Percentiles rank a stretch among this genome's conserved stretches.
phyloP scores from a whole-genome alignment of 2,113 vertebrate species.

The Pseudorasbora parva region DNA sequence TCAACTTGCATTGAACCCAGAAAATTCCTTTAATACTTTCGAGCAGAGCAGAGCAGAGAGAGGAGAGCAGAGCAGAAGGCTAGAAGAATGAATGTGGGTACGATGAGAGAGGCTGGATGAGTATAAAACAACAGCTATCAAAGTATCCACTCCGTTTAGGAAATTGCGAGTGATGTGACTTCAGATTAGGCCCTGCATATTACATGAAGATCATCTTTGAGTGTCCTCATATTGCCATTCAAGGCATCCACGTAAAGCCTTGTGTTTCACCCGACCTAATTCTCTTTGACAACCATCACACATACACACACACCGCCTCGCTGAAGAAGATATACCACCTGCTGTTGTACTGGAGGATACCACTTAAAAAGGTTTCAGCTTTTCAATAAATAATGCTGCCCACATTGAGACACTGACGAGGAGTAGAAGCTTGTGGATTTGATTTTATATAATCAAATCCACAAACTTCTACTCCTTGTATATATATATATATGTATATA shows the following conservation, averaged over 20 bases:
- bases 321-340: constrained; percentile 75
- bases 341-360: constrained; percentile 84
- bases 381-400: constrained; percentile 88
- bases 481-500: too few relatives aligned
- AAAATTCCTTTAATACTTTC: constrained; percentile 12
- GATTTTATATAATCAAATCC: too few relatives aligned
- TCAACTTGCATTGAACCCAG: not conserved
- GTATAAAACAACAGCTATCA: constrained; percentile 43
- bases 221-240: constrained; percentile 77
- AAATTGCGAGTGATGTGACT: constrained; percentile 52
- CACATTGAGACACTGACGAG: constrained; percentile 1
- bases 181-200: constrained; percentile 76
- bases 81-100: not conserved
- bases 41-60: constrained; percentile 19
- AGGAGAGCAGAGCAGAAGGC: not conserved
- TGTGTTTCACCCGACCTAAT: constrained; percentile 82
- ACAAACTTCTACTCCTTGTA: too few relatives aligned
- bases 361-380: constrained; percentile 91
- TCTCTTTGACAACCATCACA: constrained; percentile 82
- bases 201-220: constrained; percentile 85
- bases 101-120: not conserved
- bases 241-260: constrained; percentile 77
- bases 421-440: constrained; percentile 14
- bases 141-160: constrained; percentile 34
- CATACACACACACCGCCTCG: constrained; percentile 81